Conservation (phyloP, 2,888 invertebrate genomes). For the Plutella xylostella region DNA sequence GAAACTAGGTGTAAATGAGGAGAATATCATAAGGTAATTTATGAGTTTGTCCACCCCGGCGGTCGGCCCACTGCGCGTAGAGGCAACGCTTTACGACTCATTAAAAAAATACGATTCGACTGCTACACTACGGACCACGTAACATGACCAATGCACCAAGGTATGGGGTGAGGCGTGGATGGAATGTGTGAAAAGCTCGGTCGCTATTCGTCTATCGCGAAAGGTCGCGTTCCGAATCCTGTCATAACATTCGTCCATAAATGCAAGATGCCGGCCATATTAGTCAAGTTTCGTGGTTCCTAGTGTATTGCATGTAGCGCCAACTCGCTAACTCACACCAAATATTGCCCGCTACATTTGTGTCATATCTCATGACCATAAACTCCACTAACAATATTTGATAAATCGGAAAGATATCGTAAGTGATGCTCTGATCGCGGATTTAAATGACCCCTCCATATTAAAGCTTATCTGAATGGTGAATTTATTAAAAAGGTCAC, state of each 20-base stretch:
- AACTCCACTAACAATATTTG: slow-evolving; percentile 2
- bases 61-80: slow-evolving; percentile 6
- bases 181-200: too few species aligned
- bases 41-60: slow-evolving; percentile 26
- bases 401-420: slow-evolving; percentile 1
- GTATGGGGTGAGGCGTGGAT: too few species aligned
- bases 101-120: slow-evolving; percentile 27
- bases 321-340: slow-evolving; percentile 45
- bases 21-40: slow-evolving; percentile 28
- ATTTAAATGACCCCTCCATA: slow-evolving; percentile 1
- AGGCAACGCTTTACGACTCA: slow-evolving; percentile 34
- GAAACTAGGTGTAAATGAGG: slow-evolving; percentile 31
- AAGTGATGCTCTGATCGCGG: not conserved
- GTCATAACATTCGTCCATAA: too few species aligned
- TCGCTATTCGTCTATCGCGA: too few species aligned
- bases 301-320: too few species aligned
- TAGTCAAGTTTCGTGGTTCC: too few species aligned
- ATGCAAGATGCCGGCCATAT: too few species aligned
- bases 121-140: too few species aligned
- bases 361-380: slow-evolving; percentile 11
- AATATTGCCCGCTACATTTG: slow-evolving; percentile 20
- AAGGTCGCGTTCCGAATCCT: too few species aligned
- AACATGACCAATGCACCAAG: too few species aligned
- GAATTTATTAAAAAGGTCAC: not conserved
- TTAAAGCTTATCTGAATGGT: not conserved